A percentile compares a stretch with the other conserved stretches of the same genome.
Evolutionary conservation across 2,113 vertebrate species (phyloP).

Genomic region (Microcebus tavaratra): DNA sequence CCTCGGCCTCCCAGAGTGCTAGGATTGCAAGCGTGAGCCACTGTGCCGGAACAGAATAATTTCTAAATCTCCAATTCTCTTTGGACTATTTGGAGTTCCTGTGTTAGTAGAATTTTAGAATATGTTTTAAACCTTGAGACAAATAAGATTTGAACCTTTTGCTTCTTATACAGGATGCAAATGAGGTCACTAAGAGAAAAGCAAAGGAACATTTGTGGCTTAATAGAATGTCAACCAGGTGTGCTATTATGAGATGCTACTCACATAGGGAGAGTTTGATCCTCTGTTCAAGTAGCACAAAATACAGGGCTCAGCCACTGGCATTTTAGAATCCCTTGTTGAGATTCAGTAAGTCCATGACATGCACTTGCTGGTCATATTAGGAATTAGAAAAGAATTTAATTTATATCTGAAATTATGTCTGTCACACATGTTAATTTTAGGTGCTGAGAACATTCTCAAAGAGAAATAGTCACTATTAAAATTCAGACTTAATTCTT

Average conservation of each 20-base stretch:
- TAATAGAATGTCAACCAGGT: background rate
- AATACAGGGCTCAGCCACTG: background rate
- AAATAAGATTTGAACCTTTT: background rate
- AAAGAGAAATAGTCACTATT: background rate
- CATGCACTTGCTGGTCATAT: background rate
- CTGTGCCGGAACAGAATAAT: background rate
- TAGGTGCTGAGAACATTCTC: background rate
- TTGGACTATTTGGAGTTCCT: background rate
- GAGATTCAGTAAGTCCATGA: background rate
- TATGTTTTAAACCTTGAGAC: background rate
- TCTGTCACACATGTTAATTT: background rate
- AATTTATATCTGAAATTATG: background rate
- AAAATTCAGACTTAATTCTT: slow-evolving; percentile 28
- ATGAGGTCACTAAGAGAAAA: background rate
- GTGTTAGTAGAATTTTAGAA: background rate
- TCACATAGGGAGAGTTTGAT: background rate
- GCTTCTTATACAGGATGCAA: background rate
- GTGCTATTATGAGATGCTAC: background rate
- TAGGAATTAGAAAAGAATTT: slow-evolving; percentile 7
- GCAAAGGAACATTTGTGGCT: background rate
- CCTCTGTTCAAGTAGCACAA: background rate
- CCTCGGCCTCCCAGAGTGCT: too few species aligned
- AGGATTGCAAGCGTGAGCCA: too few species aligned
- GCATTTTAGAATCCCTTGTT: background rate
- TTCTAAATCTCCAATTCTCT: background rate